Conservation (phyloP, 2,797 vertebrate genomes). For the Catostomus latipinnis region DNA sequence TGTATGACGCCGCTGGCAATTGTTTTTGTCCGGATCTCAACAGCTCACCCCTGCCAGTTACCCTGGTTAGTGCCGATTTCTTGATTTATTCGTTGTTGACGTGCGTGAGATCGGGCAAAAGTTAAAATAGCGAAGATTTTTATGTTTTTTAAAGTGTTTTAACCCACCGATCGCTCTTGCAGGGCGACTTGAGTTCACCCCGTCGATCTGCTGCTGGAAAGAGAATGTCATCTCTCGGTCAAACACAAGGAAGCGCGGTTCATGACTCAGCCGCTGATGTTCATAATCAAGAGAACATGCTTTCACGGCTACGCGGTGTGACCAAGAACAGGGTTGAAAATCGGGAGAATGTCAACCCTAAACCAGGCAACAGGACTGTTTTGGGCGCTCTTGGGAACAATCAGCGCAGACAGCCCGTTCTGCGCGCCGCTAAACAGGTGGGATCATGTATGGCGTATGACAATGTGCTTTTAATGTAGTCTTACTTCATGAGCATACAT, state of each 20-base stretch:
- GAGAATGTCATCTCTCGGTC: constrained; percentile 72
- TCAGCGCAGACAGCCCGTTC: constrained; percentile 69
- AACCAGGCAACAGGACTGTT: constrained; percentile 71
- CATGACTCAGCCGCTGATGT: constrained; percentile 44
- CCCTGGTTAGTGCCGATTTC: background rate
- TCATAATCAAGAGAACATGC: constrained; percentile 77
- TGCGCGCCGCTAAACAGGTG: constrained; percentile 78
- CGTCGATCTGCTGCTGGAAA: constrained; percentile 12
- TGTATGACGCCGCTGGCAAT: constrained; percentile 26
- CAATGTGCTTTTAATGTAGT: background rate
- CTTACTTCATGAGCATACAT: no score
- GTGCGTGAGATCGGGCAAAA: background rate
- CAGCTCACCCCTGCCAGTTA: background rate
- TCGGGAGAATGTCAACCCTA: constrained; percentile 86
- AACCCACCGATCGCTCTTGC: background rate
- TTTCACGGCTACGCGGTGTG: constrained; percentile 64
- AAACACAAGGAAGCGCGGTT: constrained; percentile 66
- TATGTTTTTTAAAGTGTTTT: constrained; percentile 8
- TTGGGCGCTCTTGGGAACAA: constrained; percentile 83
- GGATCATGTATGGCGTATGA: constrained; percentile 37
- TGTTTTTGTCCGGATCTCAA: constrained; percentile 26
- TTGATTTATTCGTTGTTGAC: background rate
- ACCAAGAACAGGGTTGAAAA: constrained; percentile 76
- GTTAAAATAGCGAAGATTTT: background rate
- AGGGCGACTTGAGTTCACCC: background rate